Base-by-base conservation (phyloP, 2,888 invertebrate genomes). In the Ormyrus thymus region DNA sequence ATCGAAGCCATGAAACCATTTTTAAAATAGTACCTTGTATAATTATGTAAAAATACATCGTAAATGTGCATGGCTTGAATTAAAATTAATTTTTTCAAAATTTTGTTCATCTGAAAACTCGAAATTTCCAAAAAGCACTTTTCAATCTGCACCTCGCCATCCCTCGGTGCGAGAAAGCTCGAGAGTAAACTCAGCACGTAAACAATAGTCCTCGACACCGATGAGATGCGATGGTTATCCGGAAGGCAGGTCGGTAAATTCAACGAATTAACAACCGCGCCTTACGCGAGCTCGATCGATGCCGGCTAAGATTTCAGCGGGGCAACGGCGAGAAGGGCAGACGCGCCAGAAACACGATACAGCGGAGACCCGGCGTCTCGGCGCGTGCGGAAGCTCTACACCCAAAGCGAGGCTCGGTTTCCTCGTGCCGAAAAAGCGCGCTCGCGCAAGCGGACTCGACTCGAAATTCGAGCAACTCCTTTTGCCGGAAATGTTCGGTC, bases 311-410 rank as follows among this genome's bases (percentile, higher is more conserved):
- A 78, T 78, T 78, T 64, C 78, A 74, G 7, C 61, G 6, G 59
- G 69, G 78, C 69, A 74, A 78, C 62, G 70, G 58, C 66, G 70
- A 69, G 69, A 70, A 56, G 70, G 59, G 45, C 58, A 29, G 78
- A 79, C 75, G 75, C 61, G 72, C 79, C 61, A 81, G 81, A 80
- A 78, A 78, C 73, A 76, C 64, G 71, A 74, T 75, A 81, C 75
- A 80, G 65, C 81, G 69, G 81, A 81, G 81, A 66, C 73, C 43
- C 48, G 53, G 13, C 15, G 61, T 5, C 53, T 7, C 45, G 53
- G 9, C 81, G 55, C 64, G 56, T n/a, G 61, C 53, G 61, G 61
- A 43, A 62, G 61, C 71, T 71, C 29, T 46, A 61, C 61, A 11
- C 51, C 50, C 46, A 46, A 15, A 66, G 51, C 11, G 71, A 59